Conservation (phyloP, 2,113 vertebrate species). For the Perccottus glenii region DNA sequence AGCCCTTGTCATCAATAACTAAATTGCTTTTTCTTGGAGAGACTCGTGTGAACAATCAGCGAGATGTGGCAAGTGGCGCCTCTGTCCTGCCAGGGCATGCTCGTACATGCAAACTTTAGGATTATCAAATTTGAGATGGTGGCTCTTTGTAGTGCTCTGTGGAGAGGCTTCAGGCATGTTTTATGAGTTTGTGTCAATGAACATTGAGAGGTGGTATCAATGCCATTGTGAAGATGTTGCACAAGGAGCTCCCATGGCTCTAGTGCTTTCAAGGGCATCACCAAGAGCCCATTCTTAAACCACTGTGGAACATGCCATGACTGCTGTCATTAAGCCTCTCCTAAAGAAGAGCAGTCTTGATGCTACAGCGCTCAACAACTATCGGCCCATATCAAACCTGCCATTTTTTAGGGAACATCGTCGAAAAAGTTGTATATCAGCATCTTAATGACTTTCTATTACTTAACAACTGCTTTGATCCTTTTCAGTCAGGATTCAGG, state of each 20-base stretch:
- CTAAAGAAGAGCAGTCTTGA: no score
- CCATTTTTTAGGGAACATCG: no score
- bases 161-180: constrained; percentile 23
- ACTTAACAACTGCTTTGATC: no score
- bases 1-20: constrained; percentile 13
- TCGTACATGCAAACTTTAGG: constrained; percentile 57
- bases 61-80: constrained; percentile 1
- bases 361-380: no score
- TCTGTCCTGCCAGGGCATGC: constrained; percentile 38
- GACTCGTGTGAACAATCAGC: constrained; percentile 42
- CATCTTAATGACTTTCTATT: no score
- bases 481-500: no score
- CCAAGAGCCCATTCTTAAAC: background rate
- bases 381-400: no score
- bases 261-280: constrained; percentile 3
- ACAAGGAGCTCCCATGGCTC: constrained; percentile 14
- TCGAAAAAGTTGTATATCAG: no score
- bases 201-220: background rate
- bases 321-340: no score
- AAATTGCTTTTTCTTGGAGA: constrained; percentile 53
- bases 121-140: constrained; percentile 59
- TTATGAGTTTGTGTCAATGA: constrained; percentile 1
- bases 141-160: constrained; percentile 25
- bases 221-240: constrained; percentile 2
- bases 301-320: background rate